Evolutionary conservation across 2,888 invertebrate genomes (phyloP).

Genomic region (Thera britannica): DNA sequence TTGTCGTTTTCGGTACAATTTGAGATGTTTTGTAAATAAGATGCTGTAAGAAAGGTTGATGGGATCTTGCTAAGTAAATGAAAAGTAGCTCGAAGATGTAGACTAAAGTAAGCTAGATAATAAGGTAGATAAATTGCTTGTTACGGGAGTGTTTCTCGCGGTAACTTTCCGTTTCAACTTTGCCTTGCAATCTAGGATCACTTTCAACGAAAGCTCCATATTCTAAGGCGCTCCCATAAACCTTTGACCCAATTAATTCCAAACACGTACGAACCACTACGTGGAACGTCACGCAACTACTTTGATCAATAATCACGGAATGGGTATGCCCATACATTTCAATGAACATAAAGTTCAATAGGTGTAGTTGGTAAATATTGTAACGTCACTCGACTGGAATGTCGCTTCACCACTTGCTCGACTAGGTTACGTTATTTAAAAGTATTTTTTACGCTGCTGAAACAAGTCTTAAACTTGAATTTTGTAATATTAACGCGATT

Average conservation of each 20-base stretch:
- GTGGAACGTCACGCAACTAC: conserved; percentile 51
- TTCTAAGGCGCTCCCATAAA: conserved; percentile 41
- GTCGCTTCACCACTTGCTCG: conserved; percentile 46
- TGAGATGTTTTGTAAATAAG: conserved; percentile 22
- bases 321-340: conserved; percentile 51
- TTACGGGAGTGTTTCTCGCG: neutral
- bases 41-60: conserved; percentile 6
- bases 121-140: neutral
- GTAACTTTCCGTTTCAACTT: neutral
- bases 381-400: conserved; percentile 56
- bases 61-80: neutral
- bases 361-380: conserved; percentile 56
- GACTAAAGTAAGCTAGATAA: neutral
- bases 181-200: conserved; percentile 4
- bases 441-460: conserved; percentile 33
- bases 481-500: conserved; percentile 29
- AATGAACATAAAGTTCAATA: conserved; percentile 56
- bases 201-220: conserved; percentile 17
- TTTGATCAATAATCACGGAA: conserved; percentile 60
- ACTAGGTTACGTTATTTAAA: conserved; percentile 41
- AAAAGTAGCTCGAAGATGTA: neutral
- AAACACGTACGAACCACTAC: conserved; percentile 54
- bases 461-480: conserved; percentile 38
- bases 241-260: conserved; percentile 69
- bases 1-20: conserved; percentile 38